Evolutionary conservation across 2,888 invertebrate species (phyloP), one percentile per base, ranked within the genome.

Genomic region (Antheraea yamamai): DNA sequence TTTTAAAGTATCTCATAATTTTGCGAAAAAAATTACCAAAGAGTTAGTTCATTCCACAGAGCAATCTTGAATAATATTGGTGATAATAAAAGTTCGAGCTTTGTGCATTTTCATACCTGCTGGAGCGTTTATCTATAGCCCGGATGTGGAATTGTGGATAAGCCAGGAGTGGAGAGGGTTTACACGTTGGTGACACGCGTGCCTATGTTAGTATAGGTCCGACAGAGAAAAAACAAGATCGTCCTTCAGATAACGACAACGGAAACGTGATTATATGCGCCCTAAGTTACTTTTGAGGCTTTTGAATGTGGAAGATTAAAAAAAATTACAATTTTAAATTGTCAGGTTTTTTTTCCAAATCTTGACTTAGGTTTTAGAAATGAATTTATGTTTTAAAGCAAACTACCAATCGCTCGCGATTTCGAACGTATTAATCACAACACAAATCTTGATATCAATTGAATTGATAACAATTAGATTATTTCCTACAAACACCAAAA

Each of bases 131-230:
- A 70, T 39, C 70, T 70, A 39, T 18, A 70, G 75, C 26, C 79
- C 87, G 89, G 91, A 90, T 88, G 88, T 79, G 89, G 90, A 91
- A 66, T 66, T 75, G 82, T 81, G 89, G 91, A 91, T 93, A 92
- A 93, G 91, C 91, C 84, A 78, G 75, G 83, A 80, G 73, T 79
- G 81, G 81, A 82, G 83, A 85, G 85, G 87, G 85, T 90, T 90
- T 89, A 92, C 93, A 93, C 92, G 92, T 92, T 89, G 88, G 81
- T 82, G 82, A 85, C 89, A 89, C 70, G 70, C 70, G 70, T 70
- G 70, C 23, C 20, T 26, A 89, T 90, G 91, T 92, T 92, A 88
- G 90, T 87, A 88, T 91, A 92, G 91, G 92, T 91, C 90, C 86
- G 85, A 83, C 82, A 84, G 88, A 89, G 14, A 66, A 12, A 64